Conservation (phyloP, 2,113 vertebrate genomes). For the Aleadryas rufinucha region DNA sequence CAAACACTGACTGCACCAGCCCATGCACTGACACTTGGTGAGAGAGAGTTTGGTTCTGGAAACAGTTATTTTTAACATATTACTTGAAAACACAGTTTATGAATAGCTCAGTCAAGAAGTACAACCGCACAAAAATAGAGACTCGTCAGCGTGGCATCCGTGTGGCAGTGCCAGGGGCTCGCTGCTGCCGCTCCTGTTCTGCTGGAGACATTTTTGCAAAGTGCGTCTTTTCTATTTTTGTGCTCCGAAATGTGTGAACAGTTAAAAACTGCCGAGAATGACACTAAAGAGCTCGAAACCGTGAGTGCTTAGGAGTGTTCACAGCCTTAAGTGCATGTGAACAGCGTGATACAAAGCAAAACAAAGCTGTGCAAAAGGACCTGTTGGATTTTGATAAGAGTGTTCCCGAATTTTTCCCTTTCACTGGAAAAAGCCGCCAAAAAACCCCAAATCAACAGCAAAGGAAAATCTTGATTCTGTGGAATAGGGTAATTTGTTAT, state of each 20-base stretch:
- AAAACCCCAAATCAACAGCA: not conserved
- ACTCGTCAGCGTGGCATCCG: not conserved
- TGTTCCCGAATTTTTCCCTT: not conserved
- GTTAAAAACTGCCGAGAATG: not conserved
- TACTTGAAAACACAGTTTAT: not conserved
- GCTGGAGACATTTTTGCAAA: not conserved
- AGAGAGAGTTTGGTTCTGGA: not conserved
- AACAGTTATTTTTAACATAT: not conserved
- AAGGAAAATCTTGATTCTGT: not conserved
- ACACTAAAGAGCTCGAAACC: not conserved
- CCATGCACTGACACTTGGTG: rapidly evolving
- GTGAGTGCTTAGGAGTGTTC: not conserved
- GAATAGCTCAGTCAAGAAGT: not conserved
- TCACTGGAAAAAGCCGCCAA: not conserved
- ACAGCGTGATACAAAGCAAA: not conserved
- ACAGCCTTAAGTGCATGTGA: not conserved
- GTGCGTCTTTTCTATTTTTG: not conserved
- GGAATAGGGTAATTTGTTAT: not conserved
- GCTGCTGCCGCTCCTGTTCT: rapidly evolving
- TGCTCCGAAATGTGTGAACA: not conserved
- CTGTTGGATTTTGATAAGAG: constrained; percentile 13
- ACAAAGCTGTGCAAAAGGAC: not conserved
- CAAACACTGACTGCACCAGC: rapidly evolving
- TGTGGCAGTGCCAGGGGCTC: not conserved
- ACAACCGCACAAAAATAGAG: not conserved